Base-by-base conservation (phyloP, 2,797 vertebrate genomes). In the Alectoris magna region DNA sequence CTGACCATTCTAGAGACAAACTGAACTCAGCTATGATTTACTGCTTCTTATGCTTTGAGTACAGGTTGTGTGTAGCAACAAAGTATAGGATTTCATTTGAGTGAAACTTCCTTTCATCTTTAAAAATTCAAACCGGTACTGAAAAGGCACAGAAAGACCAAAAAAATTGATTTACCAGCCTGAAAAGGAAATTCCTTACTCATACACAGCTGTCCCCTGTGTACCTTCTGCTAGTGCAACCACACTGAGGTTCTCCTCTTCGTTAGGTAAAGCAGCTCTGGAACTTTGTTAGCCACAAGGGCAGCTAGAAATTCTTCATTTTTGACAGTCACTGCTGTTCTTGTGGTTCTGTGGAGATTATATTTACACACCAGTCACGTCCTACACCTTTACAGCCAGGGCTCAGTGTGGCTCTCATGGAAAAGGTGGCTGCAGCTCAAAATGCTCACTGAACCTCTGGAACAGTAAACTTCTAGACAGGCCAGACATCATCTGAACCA, bases 351-450 rank as follows among this genome's bases (percentile, higher is more conserved):
- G 56, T 97, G 88, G 38, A 97, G 78, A 59, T 94, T 88, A 69
- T 92, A 93, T 71, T 95, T 89, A 71, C 93, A 94, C 70, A 96
- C 79, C 11, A 95, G 95, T 60, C 94, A 95, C 0, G 23, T 96
- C 48, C 91, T 88, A 4, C 56, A 67, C 59, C 84, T 43, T 60
- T 97, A 72, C 34, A 97, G 91, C 94, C 94, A 95, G 27, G 90
- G 92, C 46, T 96, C 95, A 78, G 90, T 31, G 43, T 91, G 95
- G 14, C 41, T 81, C 82, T 90, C 90, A 82, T 72, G 91, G 70
- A 97, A 97, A 95, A 95, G 82, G n/a, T 49, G 88, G 34, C 75
- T 96, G 46, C 96, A 97, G 19, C 73, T 94, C 69, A 97, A 97
- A 96, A 96, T 15, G 12, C 91, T 85, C 31, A 87, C 23, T 27